A percentile compares a stretch with the other conserved stretches of the same genome.
Evolutionary conservation across 2,113 vertebrate genomes (phyloP).

Genomic region (Corythornis madagascariensis): DNA sequence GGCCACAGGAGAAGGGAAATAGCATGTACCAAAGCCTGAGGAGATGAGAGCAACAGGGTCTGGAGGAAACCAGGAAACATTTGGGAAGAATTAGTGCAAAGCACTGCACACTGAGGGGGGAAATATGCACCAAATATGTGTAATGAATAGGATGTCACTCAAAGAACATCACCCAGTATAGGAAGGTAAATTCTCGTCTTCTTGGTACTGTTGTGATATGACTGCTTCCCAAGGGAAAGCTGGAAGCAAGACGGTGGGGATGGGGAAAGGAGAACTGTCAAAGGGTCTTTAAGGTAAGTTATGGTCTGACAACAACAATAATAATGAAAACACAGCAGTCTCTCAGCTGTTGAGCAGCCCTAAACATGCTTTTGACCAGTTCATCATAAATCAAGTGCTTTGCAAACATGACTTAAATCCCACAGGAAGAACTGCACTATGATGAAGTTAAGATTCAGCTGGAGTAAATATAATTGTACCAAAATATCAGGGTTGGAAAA

Average conservation of each 20-base stretch:
- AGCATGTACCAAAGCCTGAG: background rate
- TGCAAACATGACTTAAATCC: slow-evolving; percentile 44
- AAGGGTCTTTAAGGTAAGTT: slow-evolving; percentile 33
- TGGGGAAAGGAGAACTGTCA: background rate
- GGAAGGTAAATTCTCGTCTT: background rate
- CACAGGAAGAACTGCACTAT: slow-evolving; percentile 26
- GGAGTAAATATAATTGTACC: slow-evolving; percentile 31
- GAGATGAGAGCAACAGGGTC: background rate
- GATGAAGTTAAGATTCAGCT: slow-evolving; percentile 39
- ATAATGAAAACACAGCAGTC: background rate
- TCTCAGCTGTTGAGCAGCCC: background rate
- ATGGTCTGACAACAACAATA: background rate
- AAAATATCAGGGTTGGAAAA: slow-evolving; percentile 23
- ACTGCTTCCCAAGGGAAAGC: background rate
- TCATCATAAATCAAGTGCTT: slow-evolving; percentile 42
- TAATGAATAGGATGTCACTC: background rate
- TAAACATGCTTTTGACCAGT: background rate
- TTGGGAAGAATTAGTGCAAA: slow-evolving; percentile 21
- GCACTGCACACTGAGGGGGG: background rate
- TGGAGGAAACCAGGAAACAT: slow-evolving; percentile 10
- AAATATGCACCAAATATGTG: slow-evolving; percentile 1
- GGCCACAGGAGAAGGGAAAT: background rate
- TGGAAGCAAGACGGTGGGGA: background rate
- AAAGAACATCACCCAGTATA: background rate
- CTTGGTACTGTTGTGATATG: background rate